These are phyloP conservation scores for Diplosoma virens DNA, from an alignment of 23 tunicate genomes.

Conservation along the genomic window DNA sequence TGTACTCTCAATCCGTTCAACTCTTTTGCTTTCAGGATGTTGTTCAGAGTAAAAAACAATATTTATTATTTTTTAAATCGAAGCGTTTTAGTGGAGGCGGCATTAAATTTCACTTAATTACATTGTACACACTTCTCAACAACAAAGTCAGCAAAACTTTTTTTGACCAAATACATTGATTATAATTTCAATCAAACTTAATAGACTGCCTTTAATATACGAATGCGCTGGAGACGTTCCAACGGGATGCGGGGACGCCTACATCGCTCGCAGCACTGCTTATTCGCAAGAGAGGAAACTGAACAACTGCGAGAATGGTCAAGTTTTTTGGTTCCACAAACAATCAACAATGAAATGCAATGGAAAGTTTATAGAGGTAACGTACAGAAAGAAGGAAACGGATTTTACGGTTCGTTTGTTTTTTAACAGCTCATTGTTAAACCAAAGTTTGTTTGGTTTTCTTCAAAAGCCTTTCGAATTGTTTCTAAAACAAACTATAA, in stretches of 20 bases:
- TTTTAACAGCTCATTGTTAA: too few species aligned
- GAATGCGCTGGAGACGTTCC: slow-evolving; percentile 39
- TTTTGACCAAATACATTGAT: not conserved
- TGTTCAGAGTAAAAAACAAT: too few species aligned
- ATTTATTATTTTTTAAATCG: not conserved
- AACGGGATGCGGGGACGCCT: not conserved
- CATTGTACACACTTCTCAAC: not conserved
- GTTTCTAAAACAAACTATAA: too few species aligned
- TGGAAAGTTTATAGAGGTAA: too few species aligned
- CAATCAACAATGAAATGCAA: too few species aligned
- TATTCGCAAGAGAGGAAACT: slow-evolving; percentile 12
- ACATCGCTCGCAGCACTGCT: slow-evolving; percentile 24
- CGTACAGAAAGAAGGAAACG: too few species aligned
- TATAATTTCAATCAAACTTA: not conserved
- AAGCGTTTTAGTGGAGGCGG: not conserved
- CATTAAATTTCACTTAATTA: not conserved
- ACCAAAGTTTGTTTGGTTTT: too few species aligned
- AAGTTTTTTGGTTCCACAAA: slow-evolving; percentile 27
- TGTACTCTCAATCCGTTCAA: too few species aligned
- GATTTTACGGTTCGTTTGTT: too few species aligned
- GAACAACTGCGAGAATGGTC: slow-evolving; percentile 21
- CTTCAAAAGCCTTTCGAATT: too few species aligned
- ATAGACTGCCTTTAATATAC: slow-evolving; percentile 16
- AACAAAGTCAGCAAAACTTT: not conserved
- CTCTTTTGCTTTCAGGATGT: too few species aligned